phyloP scores from a whole-genome alignment of 2,888 invertebrate genomes.

The Thereva nobilitata region DNA sequence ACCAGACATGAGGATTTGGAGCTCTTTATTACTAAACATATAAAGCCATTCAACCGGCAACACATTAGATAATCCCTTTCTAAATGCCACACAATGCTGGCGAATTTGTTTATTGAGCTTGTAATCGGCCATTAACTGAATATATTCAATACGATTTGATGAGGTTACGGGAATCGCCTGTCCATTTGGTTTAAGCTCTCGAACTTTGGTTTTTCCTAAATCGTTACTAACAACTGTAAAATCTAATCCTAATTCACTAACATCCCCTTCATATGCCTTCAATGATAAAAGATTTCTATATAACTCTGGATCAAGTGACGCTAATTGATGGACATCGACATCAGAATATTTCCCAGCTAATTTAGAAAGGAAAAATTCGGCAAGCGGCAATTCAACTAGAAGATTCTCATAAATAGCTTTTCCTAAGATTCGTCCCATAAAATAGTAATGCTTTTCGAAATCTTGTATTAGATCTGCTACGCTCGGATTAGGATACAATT shows the following conservation, averaged over 20 bases:
- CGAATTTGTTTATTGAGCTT: constrained; percentile 90
- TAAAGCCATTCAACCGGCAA: constrained; percentile 90
- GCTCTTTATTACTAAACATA: constrained; percentile 91
- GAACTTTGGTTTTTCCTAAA: constrained; percentile 84
- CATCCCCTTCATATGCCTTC: constrained; percentile 83
- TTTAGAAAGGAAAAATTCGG: constrained; percentile 93
- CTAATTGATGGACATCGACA: constrained; percentile 87
- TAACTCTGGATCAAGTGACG: constrained; percentile 84
- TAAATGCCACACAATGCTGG: constrained; percentile 84
- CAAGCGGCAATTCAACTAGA: constrained; percentile 90
- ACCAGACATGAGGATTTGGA: constrained; percentile 96
- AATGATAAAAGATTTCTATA: constrained; percentile 89
- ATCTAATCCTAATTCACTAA: constrained; percentile 86
- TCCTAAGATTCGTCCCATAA: constrained; percentile 91
- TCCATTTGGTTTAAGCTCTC: constrained; percentile 90
- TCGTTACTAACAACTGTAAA: constrained; percentile 91
- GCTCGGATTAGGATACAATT: constrained; percentile 94
- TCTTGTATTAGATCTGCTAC: constrained; percentile 84
- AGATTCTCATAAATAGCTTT: constrained; percentile 96
- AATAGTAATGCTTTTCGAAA: constrained; percentile 88
- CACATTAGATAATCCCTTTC: constrained; percentile 87
- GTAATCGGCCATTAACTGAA: constrained; percentile 94
- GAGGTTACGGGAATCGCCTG: constrained; percentile 87
- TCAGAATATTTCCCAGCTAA: constrained; percentile 74
- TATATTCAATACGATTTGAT: constrained; percentile 93